phyloP scores from a whole-genome alignment of 2,797 vertebrate species.

The Phrynocephalus guinanensis region DNA sequence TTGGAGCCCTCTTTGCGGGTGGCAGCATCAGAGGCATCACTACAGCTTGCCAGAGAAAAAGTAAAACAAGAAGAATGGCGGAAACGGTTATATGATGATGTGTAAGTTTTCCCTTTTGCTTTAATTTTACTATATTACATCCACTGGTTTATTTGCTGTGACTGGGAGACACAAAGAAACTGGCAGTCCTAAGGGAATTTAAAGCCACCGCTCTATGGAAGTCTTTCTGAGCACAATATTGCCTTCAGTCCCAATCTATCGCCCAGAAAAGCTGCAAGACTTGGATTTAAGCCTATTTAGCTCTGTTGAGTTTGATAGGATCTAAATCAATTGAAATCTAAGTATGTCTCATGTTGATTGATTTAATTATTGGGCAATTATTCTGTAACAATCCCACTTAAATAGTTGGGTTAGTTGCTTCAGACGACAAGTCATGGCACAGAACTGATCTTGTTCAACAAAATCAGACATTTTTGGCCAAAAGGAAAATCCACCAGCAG shows the following conservation, averaged over 20 bases:
- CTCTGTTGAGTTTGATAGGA: not conserved
- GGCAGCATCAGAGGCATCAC: constrained; percentile 80
- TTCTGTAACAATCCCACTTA: constrained; percentile 10
- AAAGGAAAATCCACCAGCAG: not conserved
- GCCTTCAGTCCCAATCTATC: not conserved
- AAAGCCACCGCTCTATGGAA: constrained; percentile 46
- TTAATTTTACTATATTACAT: constrained; percentile 28
- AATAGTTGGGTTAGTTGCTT: constrained; percentile 1
- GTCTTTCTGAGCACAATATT: not conserved
- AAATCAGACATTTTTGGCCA: not conserved
- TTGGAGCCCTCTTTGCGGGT: constrained; percentile 83
- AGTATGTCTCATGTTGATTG: constrained; percentile 6
- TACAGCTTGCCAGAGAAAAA: constrained; percentile 78
- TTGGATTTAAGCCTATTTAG: constrained; percentile 9
- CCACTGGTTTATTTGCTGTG: constrained; percentile 48
- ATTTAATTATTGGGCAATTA: constrained; percentile 17
- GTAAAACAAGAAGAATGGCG: constrained; percentile 72
- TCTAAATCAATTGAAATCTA: constrained; percentile 4
- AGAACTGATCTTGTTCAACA: not conserved
- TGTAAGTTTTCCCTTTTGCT: constrained; percentile 74
- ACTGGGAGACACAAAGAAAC: constrained; percentile 50
- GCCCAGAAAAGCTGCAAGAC: not conserved
- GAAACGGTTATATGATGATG: constrained; percentile 70
- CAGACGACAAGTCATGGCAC: not conserved
- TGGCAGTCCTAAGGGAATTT: constrained; percentile 53